These are phyloP conservation scores for Adelosebastes latens DNA, from an alignment of 2,797 vertebrate genomes.

Conservation along the genomic window DNA sequence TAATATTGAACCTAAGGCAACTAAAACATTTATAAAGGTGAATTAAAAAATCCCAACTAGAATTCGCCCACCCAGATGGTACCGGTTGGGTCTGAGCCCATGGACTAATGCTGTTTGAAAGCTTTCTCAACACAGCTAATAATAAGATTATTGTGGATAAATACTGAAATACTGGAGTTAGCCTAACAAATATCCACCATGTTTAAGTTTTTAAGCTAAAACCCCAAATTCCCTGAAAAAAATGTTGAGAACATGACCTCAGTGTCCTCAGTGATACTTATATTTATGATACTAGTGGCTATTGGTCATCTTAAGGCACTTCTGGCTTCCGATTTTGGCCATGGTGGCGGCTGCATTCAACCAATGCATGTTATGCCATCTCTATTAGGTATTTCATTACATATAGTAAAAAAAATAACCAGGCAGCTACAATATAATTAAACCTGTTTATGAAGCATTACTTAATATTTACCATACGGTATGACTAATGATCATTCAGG, in stretches of 20 bases:
- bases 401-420: not conserved
- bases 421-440: not conserved
- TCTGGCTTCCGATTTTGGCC: not conserved
- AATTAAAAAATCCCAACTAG: too few species aligned
- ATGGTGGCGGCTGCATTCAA: not conserved
- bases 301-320: conserved; percentile 10
- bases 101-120: not conserved
- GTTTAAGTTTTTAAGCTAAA: not conserved
- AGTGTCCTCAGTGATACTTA: not conserved
- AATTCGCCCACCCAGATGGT: too few species aligned
- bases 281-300: not conserved
- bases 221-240: too few species aligned
- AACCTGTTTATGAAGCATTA: not conserved
- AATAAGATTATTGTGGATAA: not conserved
- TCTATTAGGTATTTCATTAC: not conserved
- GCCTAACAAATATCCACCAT: not conserved
- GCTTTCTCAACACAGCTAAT: not conserved
- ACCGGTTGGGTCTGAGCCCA: too few species aligned
- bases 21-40: too few species aligned
- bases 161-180: not conserved
- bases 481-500: not conserved
- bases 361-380: not conserved
- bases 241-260: not conserved
- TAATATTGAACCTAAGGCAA: too few species aligned
- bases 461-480: not conserved